phyloP scores from a whole-genome alignment of 2,888 invertebrate species.

The Dasysyrphus albostriatus region DNA sequence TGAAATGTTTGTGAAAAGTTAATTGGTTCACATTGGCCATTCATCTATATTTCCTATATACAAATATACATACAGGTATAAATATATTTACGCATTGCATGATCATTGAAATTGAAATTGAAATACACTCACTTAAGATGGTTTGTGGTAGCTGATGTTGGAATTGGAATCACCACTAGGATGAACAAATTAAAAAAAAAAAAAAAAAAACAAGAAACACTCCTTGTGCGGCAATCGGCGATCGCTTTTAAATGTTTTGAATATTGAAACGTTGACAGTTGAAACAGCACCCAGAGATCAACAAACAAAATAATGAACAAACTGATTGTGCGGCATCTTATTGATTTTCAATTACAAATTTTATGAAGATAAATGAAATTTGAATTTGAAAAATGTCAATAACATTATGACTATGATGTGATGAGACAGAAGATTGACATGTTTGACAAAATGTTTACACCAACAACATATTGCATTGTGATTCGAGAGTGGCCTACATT shows the following conservation, averaged over 20 bases:
- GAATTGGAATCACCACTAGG: conserved; percentile 16
- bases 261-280: conserved; percentile 58
- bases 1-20: conserved; percentile 76
- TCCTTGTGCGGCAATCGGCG: conserved; percentile 38
- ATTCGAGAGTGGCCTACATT: conserved; percentile 17
- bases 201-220: conserved; percentile 26
- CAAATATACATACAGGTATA: too few relatives aligned
- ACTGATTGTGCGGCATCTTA: conserved; percentile 37
- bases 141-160: neutral
- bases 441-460: conserved; percentile 42
- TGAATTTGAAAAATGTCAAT: conserved; percentile 24
- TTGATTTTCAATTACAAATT: conserved; percentile 48
- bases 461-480: neutral
- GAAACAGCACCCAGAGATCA: conserved; percentile 26
- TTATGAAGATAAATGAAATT: conserved; percentile 48
- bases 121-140: neutral
- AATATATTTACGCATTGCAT: neutral
- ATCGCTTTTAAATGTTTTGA: conserved; percentile 50
- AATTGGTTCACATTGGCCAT: conserved; percentile 75
- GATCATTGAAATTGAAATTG: conserved; percentile 17
- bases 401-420: neutral
- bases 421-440: conserved; percentile 37
- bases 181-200: neutral
- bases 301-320: conserved; percentile 14
- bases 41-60: conserved; percentile 21